Conservation (phyloP, 2,113 vertebrate species). For the Burhinus bistriatus region DNA sequence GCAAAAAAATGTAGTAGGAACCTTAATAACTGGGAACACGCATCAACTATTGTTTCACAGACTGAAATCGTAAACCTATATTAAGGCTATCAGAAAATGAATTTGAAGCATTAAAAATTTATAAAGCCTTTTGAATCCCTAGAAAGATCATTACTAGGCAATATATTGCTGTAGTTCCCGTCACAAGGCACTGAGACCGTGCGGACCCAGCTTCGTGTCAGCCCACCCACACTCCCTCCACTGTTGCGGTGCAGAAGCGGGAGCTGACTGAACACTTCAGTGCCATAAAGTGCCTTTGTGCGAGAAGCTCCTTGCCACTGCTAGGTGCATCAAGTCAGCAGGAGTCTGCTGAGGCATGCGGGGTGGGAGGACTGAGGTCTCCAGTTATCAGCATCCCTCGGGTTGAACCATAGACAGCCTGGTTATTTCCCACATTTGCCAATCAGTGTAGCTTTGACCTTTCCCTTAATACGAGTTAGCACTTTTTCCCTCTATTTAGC, state of each 20-base stretch:
- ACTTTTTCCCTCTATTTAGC: background rate
- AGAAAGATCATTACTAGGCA: slow-evolving; percentile 46
- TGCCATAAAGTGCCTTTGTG: background rate
- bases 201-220: fast-evolving
- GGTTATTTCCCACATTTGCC: background rate
- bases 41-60: background rate
- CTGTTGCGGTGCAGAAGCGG: fast-evolving
- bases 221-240: background rate
- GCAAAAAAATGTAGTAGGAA: background rate
- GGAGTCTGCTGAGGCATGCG: background rate
- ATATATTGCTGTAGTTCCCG: background rate
- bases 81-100: background rate
- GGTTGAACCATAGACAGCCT: background rate
- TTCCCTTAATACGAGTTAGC: background rate
- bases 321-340: background rate
- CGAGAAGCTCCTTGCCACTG: background rate
- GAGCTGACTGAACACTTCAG: background rate
- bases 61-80: background rate
- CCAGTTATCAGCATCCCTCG: background rate
- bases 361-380: background rate
- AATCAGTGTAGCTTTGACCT: background rate
- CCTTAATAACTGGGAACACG: background rate
- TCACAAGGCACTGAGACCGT: background rate
- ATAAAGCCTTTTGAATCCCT: slow-evolving; percentile 17
- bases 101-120: slow-evolving; percentile 50